phyloP scores from a whole-genome alignment of 1,140 invertebrate species.

The Carcinoscorpius rotundicauda region DNA sequence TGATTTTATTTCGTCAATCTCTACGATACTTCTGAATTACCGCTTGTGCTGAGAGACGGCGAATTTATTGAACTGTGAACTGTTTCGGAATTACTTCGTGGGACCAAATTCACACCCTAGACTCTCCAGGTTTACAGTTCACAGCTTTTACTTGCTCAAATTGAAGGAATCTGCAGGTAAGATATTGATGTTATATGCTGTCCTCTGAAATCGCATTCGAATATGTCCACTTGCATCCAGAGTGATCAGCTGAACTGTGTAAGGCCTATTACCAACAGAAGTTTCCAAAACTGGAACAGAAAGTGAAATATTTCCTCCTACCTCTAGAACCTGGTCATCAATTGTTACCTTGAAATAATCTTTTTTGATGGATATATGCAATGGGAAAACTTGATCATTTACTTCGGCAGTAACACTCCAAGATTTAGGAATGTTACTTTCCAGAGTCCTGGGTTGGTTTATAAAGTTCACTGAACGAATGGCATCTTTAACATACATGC shows the following conservation, averaged over 20 bases:
- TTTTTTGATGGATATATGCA: too few species aligned
- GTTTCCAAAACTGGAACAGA: slow-evolving; percentile 39
- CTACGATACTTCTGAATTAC: too few species aligned
- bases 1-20: too few species aligned
- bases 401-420: too few species aligned
- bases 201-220: slow-evolving; percentile 38
- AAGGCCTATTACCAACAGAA: slow-evolving; percentile 34
- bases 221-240: slow-evolving; percentile 40
- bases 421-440: too few species aligned
- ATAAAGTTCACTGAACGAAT: slow-evolving; percentile 32
- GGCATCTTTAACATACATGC: slow-evolving; percentile 39
- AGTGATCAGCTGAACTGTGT: slow-evolving; percentile 42
- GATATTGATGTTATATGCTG: slow-evolving; percentile 41
- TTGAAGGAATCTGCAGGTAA: slow-evolving; percentile 37
- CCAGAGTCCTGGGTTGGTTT: slow-evolving; percentile 29
- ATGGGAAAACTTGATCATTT: too few species aligned
- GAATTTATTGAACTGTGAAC: too few species aligned
- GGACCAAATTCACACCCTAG: too few species aligned
- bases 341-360: slow-evolving; percentile 33
- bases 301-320: slow-evolving; percentile 39
- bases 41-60: too few species aligned
- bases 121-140: too few species aligned
- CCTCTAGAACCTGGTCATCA: slow-evolving; percentile 26
- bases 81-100: too few species aligned
- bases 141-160: too few species aligned